Conservation (phyloP, 2,888 invertebrate genomes). For the Lomographa bimaculata region DNA sequence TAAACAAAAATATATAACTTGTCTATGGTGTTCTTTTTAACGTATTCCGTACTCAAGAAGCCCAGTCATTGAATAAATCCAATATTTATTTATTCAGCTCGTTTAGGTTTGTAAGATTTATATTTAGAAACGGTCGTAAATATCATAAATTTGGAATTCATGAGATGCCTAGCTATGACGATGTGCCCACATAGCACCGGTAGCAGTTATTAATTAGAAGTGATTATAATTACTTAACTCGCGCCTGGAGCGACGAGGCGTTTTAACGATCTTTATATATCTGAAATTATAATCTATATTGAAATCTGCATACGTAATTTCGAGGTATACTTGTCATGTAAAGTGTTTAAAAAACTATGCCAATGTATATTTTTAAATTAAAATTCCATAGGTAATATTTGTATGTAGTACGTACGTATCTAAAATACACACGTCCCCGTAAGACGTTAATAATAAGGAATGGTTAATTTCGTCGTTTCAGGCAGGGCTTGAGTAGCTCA, state of each 20-base stretch:
- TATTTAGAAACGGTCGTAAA: constrained; percentile 21
- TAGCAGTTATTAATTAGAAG: constrained; percentile 18
- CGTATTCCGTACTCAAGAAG: constrained; percentile 15
- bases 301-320: constrained; percentile 62
- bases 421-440: no score
- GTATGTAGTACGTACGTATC: no score
- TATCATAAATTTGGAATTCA: constrained; percentile 23
- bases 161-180: constrained; percentile 12
- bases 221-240: constrained; percentile 13
- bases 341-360: background rate
- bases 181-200: constrained; percentile 11
- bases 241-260: constrained; percentile 35
- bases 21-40: no score
- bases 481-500: no score
- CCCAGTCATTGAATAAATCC: constrained; percentile 29
- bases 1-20: constrained; percentile 16
- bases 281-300: constrained; percentile 60
- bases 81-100: constrained; percentile 25
- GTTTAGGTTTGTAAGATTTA: constrained; percentile 18
- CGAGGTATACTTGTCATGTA: constrained; percentile 37
- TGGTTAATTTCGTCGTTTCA: no score
- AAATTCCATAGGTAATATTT: no score
- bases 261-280: constrained; percentile 47
- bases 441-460: no score
- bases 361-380: no score